These are phyloP conservation scores for Anguilla rostrata DNA, from an alignment of 2,113 vertebrate genomes.

Conservation along the genomic window DNA sequence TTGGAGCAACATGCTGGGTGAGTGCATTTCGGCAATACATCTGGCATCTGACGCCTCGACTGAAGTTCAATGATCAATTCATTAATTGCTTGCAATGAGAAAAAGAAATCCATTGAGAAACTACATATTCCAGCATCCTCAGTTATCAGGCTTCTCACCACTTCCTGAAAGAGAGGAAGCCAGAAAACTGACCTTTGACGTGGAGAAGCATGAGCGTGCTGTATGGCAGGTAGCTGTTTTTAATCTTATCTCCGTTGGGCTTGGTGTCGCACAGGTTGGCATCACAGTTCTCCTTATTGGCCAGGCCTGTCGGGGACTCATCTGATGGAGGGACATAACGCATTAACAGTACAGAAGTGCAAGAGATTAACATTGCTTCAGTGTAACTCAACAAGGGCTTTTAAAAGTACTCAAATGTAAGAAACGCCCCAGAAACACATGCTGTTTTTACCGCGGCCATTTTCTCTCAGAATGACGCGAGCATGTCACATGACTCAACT, in stretches of 20 bases:
- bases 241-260: conserved; percentile 73
- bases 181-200: conserved; percentile 71
- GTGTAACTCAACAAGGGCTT: not conserved
- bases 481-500: not conserved
- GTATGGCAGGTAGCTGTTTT: conserved; percentile 74
- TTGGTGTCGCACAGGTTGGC: conserved; percentile 71
- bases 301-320: conserved; percentile 72
- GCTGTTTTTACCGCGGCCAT: not conserved
- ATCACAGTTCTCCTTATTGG: conserved; percentile 78
- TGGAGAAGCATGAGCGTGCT: conserved; percentile 77
- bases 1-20: too few species aligned
- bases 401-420: not conserved
- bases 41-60: too few species aligned
- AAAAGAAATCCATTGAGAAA: not conserved
- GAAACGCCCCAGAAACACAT: not conserved
- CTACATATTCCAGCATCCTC: not conserved
- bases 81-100: too few species aligned
- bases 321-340: conserved; percentile 50
- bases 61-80: too few species aligned
- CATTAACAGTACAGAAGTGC: not conserved
- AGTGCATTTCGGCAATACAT: too few species aligned
- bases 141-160: not conserved
- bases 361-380: not conserved
- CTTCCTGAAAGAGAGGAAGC: not conserved
- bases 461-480: not conserved